Conservation (phyloP, 2,888 invertebrate genomes). For the Blastobasis adustella region DNA sequence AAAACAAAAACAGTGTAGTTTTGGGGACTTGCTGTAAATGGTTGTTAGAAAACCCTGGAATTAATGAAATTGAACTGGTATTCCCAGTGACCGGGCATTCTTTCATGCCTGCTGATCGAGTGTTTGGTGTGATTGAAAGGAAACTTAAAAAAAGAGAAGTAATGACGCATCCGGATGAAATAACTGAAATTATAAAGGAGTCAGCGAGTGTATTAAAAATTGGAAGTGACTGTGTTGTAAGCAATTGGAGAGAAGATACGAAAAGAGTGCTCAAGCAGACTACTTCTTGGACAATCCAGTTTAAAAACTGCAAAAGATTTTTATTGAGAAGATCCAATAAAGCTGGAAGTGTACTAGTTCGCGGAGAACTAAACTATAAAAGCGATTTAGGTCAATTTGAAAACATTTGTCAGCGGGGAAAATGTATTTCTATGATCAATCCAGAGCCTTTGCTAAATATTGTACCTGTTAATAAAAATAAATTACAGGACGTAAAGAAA, state of each 20-base stretch:
- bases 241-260: background rate
- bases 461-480: slow-evolving; percentile 1
- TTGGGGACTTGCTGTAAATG: slow-evolving; percentile 10
- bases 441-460: background rate
- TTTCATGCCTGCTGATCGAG: slow-evolving; percentile 24
- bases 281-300: slow-evolving; percentile 1
- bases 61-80: slow-evolving; percentile 18
- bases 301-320: slow-evolving; percentile 4
- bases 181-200: background rate
- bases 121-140: slow-evolving; percentile 24
- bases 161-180: background rate
- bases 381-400: background rate
- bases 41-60: slow-evolving; percentile 8
- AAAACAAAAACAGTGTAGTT: slow-evolving; percentile 27
- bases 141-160: slow-evolving; percentile 16
- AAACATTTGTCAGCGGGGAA: background rate
- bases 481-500: slow-evolving; percentile 8
- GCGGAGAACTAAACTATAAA: slow-evolving; percentile 1
- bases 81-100: slow-evolving; percentile 25
- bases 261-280: slow-evolving; percentile 1
- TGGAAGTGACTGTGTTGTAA: background rate
- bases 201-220: background rate
- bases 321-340: slow-evolving; percentile 6
- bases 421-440: background rate
- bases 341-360: slow-evolving; percentile 4